Percentiles rank a stretch among this genome's conserved stretches.
These are phyloP conservation scores for Catagonus wagneri DNA, from an alignment of 2,113 vertebrate species.

Conservation along the genomic window DNA sequence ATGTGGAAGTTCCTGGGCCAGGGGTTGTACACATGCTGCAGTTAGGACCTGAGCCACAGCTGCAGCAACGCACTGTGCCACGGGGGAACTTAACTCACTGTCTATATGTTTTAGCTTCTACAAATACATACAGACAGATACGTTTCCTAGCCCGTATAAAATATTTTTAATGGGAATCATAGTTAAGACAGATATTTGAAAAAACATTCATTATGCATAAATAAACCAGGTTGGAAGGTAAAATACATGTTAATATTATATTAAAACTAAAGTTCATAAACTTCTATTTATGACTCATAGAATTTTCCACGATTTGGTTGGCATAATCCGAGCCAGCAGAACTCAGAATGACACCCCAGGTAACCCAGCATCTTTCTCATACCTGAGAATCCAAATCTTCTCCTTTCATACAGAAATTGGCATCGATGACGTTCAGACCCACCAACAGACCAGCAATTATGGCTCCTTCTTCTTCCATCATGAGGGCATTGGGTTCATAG, in stretches of 20 bases:
- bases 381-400: slow-evolving; percentile 99
- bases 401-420: slow-evolving; percentile 99
- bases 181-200: neutral
- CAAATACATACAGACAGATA: neutral
- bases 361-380: neutral
- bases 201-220: slow-evolving; percentile 39
- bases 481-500: slow-evolving; percentile 97
- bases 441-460: slow-evolving; percentile 98
- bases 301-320: neutral
- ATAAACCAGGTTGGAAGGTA: neutral
- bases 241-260: slow-evolving; percentile 30
- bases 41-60: no score
- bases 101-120: no score
- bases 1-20: no score
- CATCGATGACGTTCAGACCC: slow-evolving; percentile 98
- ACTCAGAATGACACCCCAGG: neutral
- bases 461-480: slow-evolving; percentile 99
- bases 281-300: neutral
- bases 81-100: no score
- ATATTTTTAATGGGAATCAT: neutral
- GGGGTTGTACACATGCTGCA: no score
- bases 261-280: slow-evolving; percentile 38
- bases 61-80: no score
- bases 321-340: neutral
- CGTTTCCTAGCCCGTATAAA: neutral